phyloP scores from a whole-genome alignment of 2,113 vertebrate genomes.

The Carassius carassius region DNA sequence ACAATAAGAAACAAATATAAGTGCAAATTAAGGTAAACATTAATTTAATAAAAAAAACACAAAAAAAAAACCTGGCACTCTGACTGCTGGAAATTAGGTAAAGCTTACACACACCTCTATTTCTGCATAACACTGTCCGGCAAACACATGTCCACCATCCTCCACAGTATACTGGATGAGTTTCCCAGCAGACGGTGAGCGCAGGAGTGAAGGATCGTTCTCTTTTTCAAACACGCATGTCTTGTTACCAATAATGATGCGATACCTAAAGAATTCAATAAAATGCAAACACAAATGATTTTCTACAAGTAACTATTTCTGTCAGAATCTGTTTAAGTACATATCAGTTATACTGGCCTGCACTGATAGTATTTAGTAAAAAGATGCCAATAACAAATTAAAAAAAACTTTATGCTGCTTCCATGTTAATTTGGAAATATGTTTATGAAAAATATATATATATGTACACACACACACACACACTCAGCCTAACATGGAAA shows the following conservation, averaged over 20 bases:
- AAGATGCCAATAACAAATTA: no score
- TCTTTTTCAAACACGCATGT: slow-evolving; percentile 99
- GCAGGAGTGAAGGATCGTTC: slow-evolving; percentile 93
- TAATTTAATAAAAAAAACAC: no score
- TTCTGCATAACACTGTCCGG: slow-evolving; percentile 95
- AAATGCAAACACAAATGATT: neutral
- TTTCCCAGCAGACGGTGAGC: slow-evolving; percentile 94
- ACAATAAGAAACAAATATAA: no score
- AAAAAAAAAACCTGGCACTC: neutral
- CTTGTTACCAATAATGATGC: slow-evolving; percentile 98
- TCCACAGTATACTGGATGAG: slow-evolving; percentile 96
- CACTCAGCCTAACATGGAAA: no score
- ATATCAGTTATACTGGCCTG: no score
- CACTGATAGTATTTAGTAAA: no score
- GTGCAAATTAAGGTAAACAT: no score
- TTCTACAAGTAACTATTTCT: neutral
- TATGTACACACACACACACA: no score
- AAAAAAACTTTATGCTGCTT: no score
- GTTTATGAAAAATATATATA: no score
- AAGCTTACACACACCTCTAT: slow-evolving; percentile 86
- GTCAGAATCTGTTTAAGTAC: neutral
- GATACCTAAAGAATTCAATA: slow-evolving; percentile 80
- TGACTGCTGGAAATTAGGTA: neutral
- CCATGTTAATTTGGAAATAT: no score
- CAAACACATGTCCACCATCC: slow-evolving; percentile 94